Percentiles rank a stretch among this genome's conserved stretches.
phyloP scores from a whole-genome alignment of 2,888 invertebrate genomes.

The Ochropleura plecta region DNA sequence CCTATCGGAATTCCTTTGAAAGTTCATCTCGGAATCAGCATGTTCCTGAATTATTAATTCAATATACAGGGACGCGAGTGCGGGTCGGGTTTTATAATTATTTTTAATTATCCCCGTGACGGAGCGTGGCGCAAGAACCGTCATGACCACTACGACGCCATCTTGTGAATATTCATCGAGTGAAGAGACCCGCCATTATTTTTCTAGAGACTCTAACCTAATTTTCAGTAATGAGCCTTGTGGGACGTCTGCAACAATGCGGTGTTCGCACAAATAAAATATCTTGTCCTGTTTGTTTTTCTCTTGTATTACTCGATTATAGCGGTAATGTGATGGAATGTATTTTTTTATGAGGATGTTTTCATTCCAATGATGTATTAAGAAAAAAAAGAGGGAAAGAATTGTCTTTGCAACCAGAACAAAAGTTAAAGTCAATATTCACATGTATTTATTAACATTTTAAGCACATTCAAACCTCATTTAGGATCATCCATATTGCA shows the following conservation, averaged over 20 bases:
- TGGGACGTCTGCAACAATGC: slow-evolving; percentile 74
- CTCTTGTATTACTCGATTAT: slow-evolving; percentile 68
- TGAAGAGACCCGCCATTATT: slow-evolving; percentile 80
- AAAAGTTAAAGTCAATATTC: background rate
- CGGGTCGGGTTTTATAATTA: slow-evolving; percentile 78
- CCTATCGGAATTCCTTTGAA: slow-evolving; percentile 58
- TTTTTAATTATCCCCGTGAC: slow-evolving; percentile 81
- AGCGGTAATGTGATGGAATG: slow-evolving; percentile 55
- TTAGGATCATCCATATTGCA: background rate
- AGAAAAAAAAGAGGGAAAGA: background rate
- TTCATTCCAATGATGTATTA: slow-evolving; percentile 15
- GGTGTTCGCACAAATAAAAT: slow-evolving; percentile 76
- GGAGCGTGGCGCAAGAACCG: slow-evolving; percentile 55
- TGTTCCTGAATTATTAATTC: slow-evolving; percentile 73
- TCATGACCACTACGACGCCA: slow-evolving; percentile 66
- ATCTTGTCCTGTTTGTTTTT: slow-evolving; percentile 71
- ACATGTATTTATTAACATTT: too few species aligned
- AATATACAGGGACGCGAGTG: slow-evolving; percentile 66
- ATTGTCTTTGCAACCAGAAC: background rate
- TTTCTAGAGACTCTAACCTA: slow-evolving; percentile 83
- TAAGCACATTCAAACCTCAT: too few species aligned
- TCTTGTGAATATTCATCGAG: slow-evolving; percentile 83
- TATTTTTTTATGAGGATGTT: slow-evolving; percentile 36
- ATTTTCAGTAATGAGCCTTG: slow-evolving; percentile 83
- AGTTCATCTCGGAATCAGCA: slow-evolving; percentile 57